Conservation (phyloP, 2,888 invertebrate genomes). For the Troides helena region DNA sequence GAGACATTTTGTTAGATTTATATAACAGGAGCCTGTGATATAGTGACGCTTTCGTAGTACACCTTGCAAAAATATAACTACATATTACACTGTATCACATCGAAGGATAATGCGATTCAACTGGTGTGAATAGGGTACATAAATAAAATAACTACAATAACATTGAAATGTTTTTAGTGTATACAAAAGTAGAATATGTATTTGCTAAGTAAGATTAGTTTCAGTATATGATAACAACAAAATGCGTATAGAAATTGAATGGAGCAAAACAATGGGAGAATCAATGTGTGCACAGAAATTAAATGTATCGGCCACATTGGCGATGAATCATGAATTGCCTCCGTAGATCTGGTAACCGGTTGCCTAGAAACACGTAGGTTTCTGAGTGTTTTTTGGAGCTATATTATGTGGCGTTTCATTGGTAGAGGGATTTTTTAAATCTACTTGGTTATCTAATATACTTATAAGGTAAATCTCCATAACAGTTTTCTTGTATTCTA, state of each 20-base stretch:
- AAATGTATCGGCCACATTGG: not conserved
- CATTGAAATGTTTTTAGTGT: not conserved
- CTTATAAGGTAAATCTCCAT: no score
- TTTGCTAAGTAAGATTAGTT: not conserved
- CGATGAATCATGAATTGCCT: not conserved
- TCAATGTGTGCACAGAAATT: not conserved
- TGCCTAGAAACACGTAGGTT: no score
- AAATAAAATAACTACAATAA: not conserved
- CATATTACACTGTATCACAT: no score
- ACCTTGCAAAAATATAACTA: not conserved
- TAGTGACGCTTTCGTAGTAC: not conserved
- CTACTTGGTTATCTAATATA: no score
- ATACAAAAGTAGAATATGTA: not conserved
- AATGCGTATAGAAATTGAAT: not conserved
- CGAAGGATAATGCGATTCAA: not conserved
- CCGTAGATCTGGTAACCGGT: no score
- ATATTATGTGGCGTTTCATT: no score
- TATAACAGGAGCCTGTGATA: not conserved
- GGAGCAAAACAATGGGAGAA: not conserved
- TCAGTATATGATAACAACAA: not conserved
- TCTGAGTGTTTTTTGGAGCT: no score
- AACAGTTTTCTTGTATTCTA: no score
- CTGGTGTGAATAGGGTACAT: not conserved
- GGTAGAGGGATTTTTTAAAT: no score
- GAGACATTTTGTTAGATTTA: conserved; percentile 23